These are phyloP conservation scores for Cryptotermes secundus DNA, from an alignment of 1,140 invertebrate species.

Conservation along the genomic window DNA sequence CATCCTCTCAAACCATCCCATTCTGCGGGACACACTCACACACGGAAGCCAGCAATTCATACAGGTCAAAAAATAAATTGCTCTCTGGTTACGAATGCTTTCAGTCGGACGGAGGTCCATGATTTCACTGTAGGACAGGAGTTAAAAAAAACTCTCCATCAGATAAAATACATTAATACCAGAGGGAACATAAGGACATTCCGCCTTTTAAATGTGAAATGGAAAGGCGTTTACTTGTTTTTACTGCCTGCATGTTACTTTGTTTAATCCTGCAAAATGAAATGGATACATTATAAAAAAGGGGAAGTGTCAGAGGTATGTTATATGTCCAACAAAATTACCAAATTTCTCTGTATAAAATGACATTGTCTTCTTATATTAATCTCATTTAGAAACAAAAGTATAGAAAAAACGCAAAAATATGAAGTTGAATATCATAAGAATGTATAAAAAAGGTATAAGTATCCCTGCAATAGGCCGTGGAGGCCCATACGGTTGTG, in stretches of 20 bases:
- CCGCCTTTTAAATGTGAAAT: neutral
- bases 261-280: neutral
- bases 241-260: neutral
- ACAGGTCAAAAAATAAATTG: slow-evolving; percentile 1
- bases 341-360: neutral
- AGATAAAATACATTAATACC: slow-evolving; percentile 13
- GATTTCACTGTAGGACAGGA: too few relatives aligned
- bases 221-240: too few relatives aligned
- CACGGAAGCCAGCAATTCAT: neutral
- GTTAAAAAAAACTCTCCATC: neutral
- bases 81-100: neutral
- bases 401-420: too few relatives aligned
- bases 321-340: neutral
- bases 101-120: too few relatives aligned
- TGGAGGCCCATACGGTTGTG: too few relatives aligned
- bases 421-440: too few relatives aligned
- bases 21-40: too few relatives aligned
- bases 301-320: neutral
- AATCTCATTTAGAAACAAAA: too few relatives aligned
- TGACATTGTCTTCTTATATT: too few relatives aligned
- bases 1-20: too few relatives aligned
- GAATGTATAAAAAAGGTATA: too few relatives aligned
- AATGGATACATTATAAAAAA: neutral
- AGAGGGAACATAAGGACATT: neutral
- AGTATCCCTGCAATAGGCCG: too few relatives aligned